A percentile compares a stretch with the other conserved stretches of the same genome.
Evolutionary conservation across 2,797 vertebrate genomes (phyloP).

Genomic region (Lepus oiostolus): DNA sequence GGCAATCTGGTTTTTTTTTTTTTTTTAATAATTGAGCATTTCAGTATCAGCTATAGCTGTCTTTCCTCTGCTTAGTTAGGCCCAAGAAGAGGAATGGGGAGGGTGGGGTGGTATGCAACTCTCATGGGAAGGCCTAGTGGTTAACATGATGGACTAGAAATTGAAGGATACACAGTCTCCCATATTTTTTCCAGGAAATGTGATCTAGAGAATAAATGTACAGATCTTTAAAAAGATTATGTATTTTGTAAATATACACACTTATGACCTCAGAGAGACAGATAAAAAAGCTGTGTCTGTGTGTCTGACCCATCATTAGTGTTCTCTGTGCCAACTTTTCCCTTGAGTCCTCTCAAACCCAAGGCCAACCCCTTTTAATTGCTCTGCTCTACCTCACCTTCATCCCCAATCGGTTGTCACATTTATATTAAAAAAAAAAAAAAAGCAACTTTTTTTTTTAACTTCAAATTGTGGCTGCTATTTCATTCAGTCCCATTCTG

Average conservation of each 20-base stretch:
- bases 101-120: too few species aligned
- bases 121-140: background rate
- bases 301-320: background rate
- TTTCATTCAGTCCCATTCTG: slow-evolving; percentile 20
- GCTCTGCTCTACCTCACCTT: background rate
- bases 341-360: background rate
- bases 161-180: background rate
- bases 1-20: background rate
- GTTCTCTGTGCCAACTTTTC: background rate
- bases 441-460: background rate
- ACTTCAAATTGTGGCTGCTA: slow-evolving; percentile 42
- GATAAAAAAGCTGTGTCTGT: background rate
- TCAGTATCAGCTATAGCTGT: background rate
- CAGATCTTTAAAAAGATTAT: background rate
- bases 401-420: background rate
- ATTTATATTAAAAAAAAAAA: slow-evolving; percentile 43
- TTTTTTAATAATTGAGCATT: background rate
- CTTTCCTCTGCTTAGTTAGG: background rate
- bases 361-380: slow-evolving; percentile 44
- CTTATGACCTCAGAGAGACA: background rate
- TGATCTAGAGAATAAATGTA: background rate
- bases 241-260: background rate
- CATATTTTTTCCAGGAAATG: background rate
- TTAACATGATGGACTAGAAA: background rate
- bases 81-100: background rate